Percentiles rank a stretch among this genome's conserved stretches.
These are phyloP conservation scores for Mythimna loreyi DNA, from an alignment of 2,888 invertebrate genomes.

Conservation along the genomic window DNA sequence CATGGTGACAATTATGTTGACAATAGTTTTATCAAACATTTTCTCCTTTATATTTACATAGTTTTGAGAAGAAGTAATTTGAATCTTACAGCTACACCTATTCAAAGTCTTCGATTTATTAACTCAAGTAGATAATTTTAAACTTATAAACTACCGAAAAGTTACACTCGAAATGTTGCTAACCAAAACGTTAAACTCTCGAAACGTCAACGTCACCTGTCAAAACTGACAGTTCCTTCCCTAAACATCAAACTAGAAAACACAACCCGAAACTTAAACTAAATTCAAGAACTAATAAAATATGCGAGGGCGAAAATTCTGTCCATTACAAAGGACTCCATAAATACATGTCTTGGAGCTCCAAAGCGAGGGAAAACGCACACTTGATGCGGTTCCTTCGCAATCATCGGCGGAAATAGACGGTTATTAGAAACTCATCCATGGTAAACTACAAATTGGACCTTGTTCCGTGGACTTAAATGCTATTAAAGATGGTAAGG, in stretches of 20 bases:
- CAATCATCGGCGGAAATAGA: slow-evolving; percentile 74
- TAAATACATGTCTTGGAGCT: slow-evolving; percentile 61
- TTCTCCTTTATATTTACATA: too few species aligned
- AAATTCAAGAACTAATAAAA: slow-evolving; percentile 55
- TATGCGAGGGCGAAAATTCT: slow-evolving; percentile 62
- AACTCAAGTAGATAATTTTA: background rate
- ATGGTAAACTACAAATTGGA: slow-evolving; percentile 28
- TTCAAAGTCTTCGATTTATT: too few species aligned
- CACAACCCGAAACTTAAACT: slow-evolving; percentile 21
- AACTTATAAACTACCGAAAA: too few species aligned
- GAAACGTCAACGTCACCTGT: too few species aligned
- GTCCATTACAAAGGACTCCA: slow-evolving; percentile 50
- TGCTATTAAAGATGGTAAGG: background rate
- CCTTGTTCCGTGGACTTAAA: slow-evolving; percentile 38
- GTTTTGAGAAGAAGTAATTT: too few species aligned
- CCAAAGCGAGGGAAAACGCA: slow-evolving; percentile 74
- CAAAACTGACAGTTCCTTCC: too few species aligned
- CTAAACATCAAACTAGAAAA: slow-evolving; percentile 5
- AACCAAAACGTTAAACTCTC: background rate
- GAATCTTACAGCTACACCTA: too few species aligned
- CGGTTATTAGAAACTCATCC: slow-evolving; percentile 41
- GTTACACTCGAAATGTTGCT: background rate
- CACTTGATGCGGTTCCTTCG: slow-evolving; percentile 73
- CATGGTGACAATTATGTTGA: too few species aligned
- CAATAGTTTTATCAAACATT: too few species aligned